Evolutionary conservation across 1,140 invertebrate genomes (phyloP).

Genomic region (Hycleus phaleratus): DNA sequence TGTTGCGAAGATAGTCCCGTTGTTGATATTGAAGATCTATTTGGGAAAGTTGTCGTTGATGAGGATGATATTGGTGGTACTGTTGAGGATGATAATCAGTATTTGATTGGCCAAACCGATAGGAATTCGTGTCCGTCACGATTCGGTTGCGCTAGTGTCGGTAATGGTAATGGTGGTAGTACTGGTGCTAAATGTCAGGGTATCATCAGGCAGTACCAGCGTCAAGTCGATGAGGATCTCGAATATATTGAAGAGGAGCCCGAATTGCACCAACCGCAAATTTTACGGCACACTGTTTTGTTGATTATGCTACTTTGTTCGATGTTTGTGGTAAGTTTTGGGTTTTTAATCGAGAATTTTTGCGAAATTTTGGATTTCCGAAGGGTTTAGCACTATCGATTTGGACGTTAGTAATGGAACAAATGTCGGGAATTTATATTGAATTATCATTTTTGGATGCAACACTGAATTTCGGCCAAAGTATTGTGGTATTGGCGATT

Average conservation of each 20-base stretch:
- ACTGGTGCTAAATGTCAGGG: slow-evolving; percentile 46
- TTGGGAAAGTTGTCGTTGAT: not conserved
- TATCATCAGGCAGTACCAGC: slow-evolving; percentile 47
- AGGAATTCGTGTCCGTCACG: slow-evolving; percentile 39
- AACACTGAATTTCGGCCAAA: slow-evolving; percentile 82
- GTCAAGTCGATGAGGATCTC: slow-evolving; percentile 42
- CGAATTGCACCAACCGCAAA: slow-evolving; percentile 57
- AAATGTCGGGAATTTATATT: slow-evolving; percentile 80
- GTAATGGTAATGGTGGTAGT: slow-evolving; percentile 20
- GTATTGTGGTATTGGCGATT: slow-evolving; percentile 72
- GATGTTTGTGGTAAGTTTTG: slow-evolving; percentile 75
- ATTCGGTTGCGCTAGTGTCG: slow-evolving; percentile 39
- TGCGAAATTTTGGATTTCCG: slow-evolving; percentile 18
- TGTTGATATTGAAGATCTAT: slow-evolving; percentile 61
- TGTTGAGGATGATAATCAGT: not conserved
- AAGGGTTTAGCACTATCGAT: slow-evolving; percentile 78
- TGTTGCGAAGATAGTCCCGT: slow-evolving; percentile 42
- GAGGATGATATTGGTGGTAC: not conserved
- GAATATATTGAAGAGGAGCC: slow-evolving; percentile 49
- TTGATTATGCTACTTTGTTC: slow-evolving; percentile 71
- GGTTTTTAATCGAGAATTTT: not conserved
- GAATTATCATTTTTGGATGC: slow-evolving; percentile 87
- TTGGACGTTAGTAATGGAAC: slow-evolving; percentile 78
- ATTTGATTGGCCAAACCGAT: not conserved
- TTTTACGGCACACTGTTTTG: slow-evolving; percentile 74